Base-by-base conservation (phyloP, 2,888 invertebrate species). In the Stegana nigrithorax region DNA sequence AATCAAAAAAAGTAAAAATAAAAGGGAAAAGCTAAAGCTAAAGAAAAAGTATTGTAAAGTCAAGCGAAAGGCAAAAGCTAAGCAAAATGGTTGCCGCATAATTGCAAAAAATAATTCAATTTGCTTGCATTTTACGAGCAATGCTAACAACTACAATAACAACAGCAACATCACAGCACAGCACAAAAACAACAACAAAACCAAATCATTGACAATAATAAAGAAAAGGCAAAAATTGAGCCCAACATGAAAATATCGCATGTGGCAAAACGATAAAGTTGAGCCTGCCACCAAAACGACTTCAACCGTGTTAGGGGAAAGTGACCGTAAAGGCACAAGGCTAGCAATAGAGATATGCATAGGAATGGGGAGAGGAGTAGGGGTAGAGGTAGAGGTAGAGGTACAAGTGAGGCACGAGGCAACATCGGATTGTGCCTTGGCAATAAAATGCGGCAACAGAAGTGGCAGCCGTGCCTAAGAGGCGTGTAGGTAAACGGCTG, bases 51-150 rank as follows among this genome's bases (percentile, higher is more conserved):
- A n/a, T n/a, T n/a, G n/a, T n/a, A n/a, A n/a, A n/a, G n/a, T n/a
- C n/a, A n/a, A n/a, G n/a, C n/a, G n/a, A n/a, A n/a, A n/a, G n/a
- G n/a, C n/a, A n/a, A n/a, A n/a, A n/a, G n/a, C 32, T 32, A 17
- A 19, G 19, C 19, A 44, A 50, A 50, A 50, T 50, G 25, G 27
- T 26, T 17, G 50, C 50, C 50, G 26, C 63, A 66, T 68, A 68
- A 68, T 66, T 67, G 60, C 59, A 45, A 58, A 68, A 67, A 74
- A 67, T 66, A 75, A 79, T 80, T 80, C 74, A 80, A 76, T 76
- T 76, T 80, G 68, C 71, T 53, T 66, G 69, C 68, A 78, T 80
- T 76, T 80, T 78, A 80, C 69, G 76, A 66, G 71, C 61, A 44
- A 19, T 8, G 32, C 32, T 10, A 44, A 17, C 12, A 32, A 32